Evolutionary conservation across 2,113 vertebrate species (phyloP), one percentile per base, ranked within the genome.

Genomic region (Empidonax traillii): DNA sequence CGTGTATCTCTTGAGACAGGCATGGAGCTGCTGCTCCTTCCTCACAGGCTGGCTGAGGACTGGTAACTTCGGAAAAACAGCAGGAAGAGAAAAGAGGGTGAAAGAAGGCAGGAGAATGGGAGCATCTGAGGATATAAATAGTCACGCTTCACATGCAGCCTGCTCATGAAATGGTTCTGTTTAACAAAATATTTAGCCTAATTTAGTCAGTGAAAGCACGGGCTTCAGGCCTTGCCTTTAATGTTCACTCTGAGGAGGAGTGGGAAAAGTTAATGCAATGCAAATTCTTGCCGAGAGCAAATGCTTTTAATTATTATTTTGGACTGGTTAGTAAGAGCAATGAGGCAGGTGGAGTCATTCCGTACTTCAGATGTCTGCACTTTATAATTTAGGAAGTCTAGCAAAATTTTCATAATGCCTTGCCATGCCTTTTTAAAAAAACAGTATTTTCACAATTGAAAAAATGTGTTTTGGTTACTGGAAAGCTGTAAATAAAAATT

Each of bases 221-320:
- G 33, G 65, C 90, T 96, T 81, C 6, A 2, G 69, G 92, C 47
- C 21, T 77, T 81, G 73, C 80, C 87, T 96, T 95, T 94, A 35
- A 96, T 88, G 72, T 77, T 75, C 85, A 18, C 52, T 89, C 77
- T n/a, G 46, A 89, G 84, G 44, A 92, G 85, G 87, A 90, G 82
- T 83, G 82, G 92, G 91, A 93, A 88, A 93, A 95, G 82, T 58
- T 90, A 96, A 91, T 59, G 75, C 71, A 81, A 94, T 95, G 94
- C 93, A 93, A 96, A 96, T 93, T 88, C 83, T 84, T 93, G 88
- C 92, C 44, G 2, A 78, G 25, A 92, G 87, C 93, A 73, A 91
- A 81, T 71, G 31, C n/a, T 65, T 87, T 52, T 96, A 96, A 96
- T 97, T 95, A 96, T 85, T 96, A 96, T 88, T 96, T 93, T 91